Evolutionary conservation across 2,113 vertebrate species (phyloP).

Genomic region (Toxotes jaculatrix): DNA sequence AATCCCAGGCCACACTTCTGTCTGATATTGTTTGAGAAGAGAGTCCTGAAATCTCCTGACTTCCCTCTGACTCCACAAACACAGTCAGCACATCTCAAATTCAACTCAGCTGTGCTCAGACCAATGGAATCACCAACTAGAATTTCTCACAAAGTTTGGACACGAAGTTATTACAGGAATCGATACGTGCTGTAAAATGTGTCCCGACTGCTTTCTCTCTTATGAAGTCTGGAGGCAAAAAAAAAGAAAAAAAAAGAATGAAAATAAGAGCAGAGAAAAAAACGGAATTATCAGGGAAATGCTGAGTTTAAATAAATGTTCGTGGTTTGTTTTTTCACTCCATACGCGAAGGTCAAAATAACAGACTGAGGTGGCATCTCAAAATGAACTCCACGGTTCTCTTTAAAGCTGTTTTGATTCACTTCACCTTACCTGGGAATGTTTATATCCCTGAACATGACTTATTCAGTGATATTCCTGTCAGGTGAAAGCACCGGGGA

Average conservation of each 20-base stretch:
- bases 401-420: slow-evolving; percentile 58
- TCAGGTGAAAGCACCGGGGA: slow-evolving; percentile 45
- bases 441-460: slow-evolving; percentile 68
- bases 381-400: slow-evolving; percentile 39
- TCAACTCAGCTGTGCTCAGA: slow-evolving; percentile 61
- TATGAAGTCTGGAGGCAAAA: slow-evolving; percentile 22
- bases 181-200: slow-evolving; percentile 51
- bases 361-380: slow-evolving; percentile 30
- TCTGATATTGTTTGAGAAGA: slow-evolving; percentile 60
- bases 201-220: slow-evolving; percentile 28
- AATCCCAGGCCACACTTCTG: slow-evolving; percentile 53
- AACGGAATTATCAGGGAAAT: slow-evolving; percentile 51
- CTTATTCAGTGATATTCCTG: slow-evolving; percentile 69
- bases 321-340: slow-evolving; percentile 37
- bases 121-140: slow-evolving; percentile 63
- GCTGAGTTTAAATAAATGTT: slow-evolving; percentile 47
- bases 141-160: slow-evolving; percentile 68
- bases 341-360: slow-evolving; percentile 54
- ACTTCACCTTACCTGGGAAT: slow-evolving; percentile 55
- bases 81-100: slow-evolving; percentile 57
- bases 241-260: slow-evolving; percentile 8
- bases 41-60: slow-evolving; percentile 53
- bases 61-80: slow-evolving; percentile 55
- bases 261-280: slow-evolving; percentile 18
- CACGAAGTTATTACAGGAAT: slow-evolving; percentile 65